These are phyloP conservation scores for Cinclus mexicanus DNA, from an alignment of 2,113 vertebrate genomes.

Conservation along the genomic window DNA sequence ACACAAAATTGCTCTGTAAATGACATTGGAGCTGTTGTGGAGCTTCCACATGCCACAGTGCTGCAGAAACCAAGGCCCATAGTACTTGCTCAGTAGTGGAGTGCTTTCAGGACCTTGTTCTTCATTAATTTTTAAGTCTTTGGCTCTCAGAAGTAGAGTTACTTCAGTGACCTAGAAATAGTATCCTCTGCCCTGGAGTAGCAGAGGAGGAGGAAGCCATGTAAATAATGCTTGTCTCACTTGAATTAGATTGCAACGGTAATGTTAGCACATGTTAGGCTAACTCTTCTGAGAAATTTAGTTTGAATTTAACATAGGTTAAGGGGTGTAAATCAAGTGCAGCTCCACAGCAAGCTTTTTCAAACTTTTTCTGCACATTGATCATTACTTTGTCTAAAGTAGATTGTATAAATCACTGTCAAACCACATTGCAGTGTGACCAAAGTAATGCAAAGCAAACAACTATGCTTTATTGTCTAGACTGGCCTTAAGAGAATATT, in stretches of 20 bases:
- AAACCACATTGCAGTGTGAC: neutral
- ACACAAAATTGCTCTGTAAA: neutral
- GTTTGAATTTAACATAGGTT: neutral
- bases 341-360: neutral
- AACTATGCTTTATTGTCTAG: neutral
- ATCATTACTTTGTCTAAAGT: neutral
- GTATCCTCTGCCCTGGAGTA: neutral
- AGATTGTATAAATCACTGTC: neutral
- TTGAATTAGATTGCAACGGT: neutral
- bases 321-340: neutral
- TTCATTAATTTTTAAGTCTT: slow-evolving; percentile 13
- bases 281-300: neutral
- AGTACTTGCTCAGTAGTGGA: neutral
- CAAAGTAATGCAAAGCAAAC: neutral
- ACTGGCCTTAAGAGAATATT: neutral
- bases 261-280: neutral
- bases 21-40: neutral
- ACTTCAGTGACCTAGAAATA: neutral
- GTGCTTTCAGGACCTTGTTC: neutral
- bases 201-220: neutral
- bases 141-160: neutral
- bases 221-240: neutral
- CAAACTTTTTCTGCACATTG: neutral
- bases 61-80: neutral
- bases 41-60: neutral